A percentile compares a stretch with the other conserved stretches of the same genome.
Evolutionary conservation across 2,888 invertebrate species (phyloP).

Genomic region (Thymelicus acteon): DNA sequence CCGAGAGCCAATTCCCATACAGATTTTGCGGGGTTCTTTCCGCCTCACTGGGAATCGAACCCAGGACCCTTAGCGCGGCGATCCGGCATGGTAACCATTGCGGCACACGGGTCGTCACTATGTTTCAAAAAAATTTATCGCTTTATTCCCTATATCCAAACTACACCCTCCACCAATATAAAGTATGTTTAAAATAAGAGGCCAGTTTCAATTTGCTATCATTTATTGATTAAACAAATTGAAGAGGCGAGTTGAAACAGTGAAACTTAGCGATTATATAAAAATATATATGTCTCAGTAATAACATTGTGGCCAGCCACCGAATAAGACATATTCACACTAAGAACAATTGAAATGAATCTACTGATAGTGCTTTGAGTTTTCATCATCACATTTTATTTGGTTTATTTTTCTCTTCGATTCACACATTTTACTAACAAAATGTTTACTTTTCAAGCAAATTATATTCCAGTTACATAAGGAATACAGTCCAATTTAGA

Average conservation of each 20-base stretch:
- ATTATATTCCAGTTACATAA: background rate
- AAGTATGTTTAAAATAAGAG: conserved; percentile 54
- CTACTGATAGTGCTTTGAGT: conserved; percentile 43
- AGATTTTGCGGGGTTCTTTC: too few species aligned
- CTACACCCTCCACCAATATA: background rate
- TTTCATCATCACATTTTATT: conserved; percentile 61
- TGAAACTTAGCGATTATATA: conserved; percentile 68
- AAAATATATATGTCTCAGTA: conserved; percentile 73
- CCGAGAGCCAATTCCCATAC: too few species aligned
- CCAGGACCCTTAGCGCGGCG: too few species aligned
- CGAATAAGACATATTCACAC: conserved; percentile 59
- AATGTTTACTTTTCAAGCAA: conserved; percentile 17
- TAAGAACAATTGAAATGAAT: conserved; percentile 40
- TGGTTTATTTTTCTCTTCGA: conserved; percentile 51
- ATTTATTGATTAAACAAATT: conserved; percentile 84
- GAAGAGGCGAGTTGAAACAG: conserved; percentile 74
- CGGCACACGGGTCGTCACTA: too few species aligned
- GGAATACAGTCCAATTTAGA: conserved; percentile 9
- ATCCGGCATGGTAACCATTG: too few species aligned
- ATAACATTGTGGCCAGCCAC: conserved; percentile 81
- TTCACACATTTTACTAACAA: conserved; percentile 47
- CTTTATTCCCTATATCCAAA: too few species aligned
- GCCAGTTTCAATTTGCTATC: conserved; percentile 74
- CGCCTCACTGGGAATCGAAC: too few species aligned
- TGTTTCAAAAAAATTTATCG: too few species aligned